Conservation (phyloP, 2,888 invertebrate species). For the Biston betularia region DNA sequence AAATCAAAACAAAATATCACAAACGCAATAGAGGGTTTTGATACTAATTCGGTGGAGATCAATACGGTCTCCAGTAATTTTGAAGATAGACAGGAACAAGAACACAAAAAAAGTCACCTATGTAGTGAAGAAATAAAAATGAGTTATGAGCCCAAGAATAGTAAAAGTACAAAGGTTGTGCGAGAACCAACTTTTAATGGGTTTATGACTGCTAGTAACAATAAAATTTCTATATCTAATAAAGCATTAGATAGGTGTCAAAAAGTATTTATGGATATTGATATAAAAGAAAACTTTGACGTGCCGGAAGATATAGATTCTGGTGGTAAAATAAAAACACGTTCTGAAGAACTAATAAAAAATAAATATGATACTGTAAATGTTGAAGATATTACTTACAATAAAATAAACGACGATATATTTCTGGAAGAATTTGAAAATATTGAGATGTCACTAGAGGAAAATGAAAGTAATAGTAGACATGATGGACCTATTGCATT, state of each 20-base stretch:
- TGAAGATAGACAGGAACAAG: background rate
- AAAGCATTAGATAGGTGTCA: conserved; percentile 9
- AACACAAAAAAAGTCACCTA: background rate
- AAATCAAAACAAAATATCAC: conserved; percentile 6
- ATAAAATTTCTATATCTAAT: conserved; percentile 49
- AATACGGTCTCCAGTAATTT: background rate
- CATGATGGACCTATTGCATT: conserved; percentile 2
- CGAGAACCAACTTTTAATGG: conserved; percentile 49
- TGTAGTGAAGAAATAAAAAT: background rate
- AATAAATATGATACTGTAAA: conserved; percentile 20
- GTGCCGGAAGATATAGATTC: background rate
- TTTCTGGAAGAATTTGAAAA: conserved; percentile 60
- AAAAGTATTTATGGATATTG: conserved; percentile 22
- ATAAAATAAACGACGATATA: conserved; percentile 31
- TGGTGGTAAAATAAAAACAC: background rate
- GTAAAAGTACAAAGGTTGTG: background rate
- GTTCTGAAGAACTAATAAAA: background rate
- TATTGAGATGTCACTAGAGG: conserved; percentile 55
- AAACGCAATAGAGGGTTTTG: background rate
- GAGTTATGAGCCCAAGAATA: background rate
- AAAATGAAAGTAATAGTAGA: conserved; percentile 25
- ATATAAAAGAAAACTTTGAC: conserved; percentile 15
- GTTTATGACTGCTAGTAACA: conserved; percentile 66
- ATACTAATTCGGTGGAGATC: background rate
- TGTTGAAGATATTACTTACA: conserved; percentile 30